Evolutionary conservation across 2,888 invertebrate genomes (phyloP), one percentile per base, ranked within the genome.

Genomic region (Archips crataeganus): DNA sequence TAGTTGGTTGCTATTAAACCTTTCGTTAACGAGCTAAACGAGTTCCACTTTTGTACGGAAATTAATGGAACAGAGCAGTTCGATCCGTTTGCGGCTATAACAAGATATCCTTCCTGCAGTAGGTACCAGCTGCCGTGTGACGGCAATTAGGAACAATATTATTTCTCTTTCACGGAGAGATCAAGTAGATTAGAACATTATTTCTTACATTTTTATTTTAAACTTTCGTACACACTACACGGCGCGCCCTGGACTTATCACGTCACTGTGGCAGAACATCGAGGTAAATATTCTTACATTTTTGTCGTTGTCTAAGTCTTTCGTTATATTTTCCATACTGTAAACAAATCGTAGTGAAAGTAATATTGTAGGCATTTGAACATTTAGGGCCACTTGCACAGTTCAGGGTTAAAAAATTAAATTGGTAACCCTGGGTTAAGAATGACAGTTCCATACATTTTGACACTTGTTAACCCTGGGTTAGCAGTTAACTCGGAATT

Each of bases 31-130:
- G n/a, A 36, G 3, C 60, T 34, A 60, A 60, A n/a, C 60, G 5
- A 5, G 45, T 45, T 62, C 62, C 23, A 62, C 11, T 62, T 42
- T 11, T 11, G 45, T 62, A n/a, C 11, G 36, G 64, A 70, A 63
- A 15, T 15, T 36, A 36, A 11, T 32, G 39, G 36, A 66, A 49
- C 39, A 49, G 49, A 34, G 5, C 4, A 51, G 47, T 59, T 32
- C 59, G 23, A 60, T 66, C 60, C 60, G 23, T 60, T 66, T 60
- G n/a, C 15, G 60, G 49, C 23, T 51, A 51, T 32, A 71, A 49
- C 59, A 32, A 45, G 62, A 54, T 63, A 36, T 42, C 42, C 60
- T 60, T 66, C 60, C 71, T 65, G 60, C 32, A 5, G 36, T n/a
- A n/a, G n/a, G n/a, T 36, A 71, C 59, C 51, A 23, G 36, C 54